Evolutionary conservation across 2,888 invertebrate species (phyloP).

Genomic region (Tenthredo livida): DNA sequence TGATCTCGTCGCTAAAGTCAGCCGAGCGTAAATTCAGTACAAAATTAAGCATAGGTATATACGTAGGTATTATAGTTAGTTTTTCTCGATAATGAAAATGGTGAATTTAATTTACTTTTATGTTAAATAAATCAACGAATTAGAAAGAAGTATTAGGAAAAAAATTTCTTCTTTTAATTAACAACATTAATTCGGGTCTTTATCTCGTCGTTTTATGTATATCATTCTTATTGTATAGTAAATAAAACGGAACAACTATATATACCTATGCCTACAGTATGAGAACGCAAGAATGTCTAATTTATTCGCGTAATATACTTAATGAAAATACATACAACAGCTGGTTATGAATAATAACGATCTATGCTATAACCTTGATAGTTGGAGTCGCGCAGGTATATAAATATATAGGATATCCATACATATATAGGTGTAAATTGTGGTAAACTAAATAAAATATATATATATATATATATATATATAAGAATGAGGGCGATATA

Average conservation of each 20-base stretch:
- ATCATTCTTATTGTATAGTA: background rate
- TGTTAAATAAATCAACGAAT: background rate
- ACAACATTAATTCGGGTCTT: background rate
- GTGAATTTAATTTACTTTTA: too few relatives aligned
- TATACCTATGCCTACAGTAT: background rate
- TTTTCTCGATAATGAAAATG: background rate
- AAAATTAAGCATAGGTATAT: background rate
- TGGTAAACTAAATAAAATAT: background rate
- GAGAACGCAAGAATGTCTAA: background rate
- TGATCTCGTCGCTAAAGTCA: conserved; percentile 33
- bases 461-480: background rate
- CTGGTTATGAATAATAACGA: conserved; percentile 27
- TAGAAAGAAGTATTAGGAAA: background rate
- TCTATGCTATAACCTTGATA: conserved; percentile 19
- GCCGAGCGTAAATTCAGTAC: background rate
- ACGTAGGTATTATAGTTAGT: background rate
- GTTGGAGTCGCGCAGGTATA: background rate
- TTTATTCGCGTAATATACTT: background rate
- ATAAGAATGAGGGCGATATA: background rate
- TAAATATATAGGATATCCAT: background rate
- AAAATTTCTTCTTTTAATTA: background rate
- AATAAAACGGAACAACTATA: background rate
- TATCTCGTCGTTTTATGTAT: background rate
- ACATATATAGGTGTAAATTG: background rate
- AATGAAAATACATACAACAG: background rate